Evolutionary conservation across 2,113 vertebrate genomes (phyloP), one percentile per base, ranked within the genome.

Genomic region (Calypte anna): DNA sequence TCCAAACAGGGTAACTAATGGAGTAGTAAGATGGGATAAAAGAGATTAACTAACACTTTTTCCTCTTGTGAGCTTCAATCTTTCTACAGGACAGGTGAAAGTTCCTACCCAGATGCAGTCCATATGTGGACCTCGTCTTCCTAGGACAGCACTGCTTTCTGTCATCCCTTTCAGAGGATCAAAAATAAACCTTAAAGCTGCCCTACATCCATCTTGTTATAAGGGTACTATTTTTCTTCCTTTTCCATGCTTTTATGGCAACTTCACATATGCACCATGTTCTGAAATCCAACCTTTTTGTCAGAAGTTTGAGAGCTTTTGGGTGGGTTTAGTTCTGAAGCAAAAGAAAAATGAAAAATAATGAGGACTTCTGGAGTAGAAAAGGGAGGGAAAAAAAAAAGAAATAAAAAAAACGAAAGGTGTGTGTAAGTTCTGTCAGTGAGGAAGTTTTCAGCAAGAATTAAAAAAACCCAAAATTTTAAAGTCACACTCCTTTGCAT

Each of bases 141-240:
- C 57, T 81, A 54, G 38, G 19, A 51, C n/a, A 79, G 10, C 19
- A 66, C 7, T 6, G 0, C 22, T 58, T 58, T 74, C 19, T 77
- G 10, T 50, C 48, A 75, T 61, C 16, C 14, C 3, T 82, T 78
- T 82, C 15, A 75, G 44, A 75, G 8, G 30, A 15, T 14, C 28
- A 75, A 76, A 93, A 88, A 84, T 83, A 86, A 88, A 81, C 16
- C 25, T 86, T 57, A 82, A 92, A 86, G 64, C 7, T 92, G 69
- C 70, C 81, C 61, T 84, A 94, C 5, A 88, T 74, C 44, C 13
- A 82, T 19, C 5, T 53, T 82, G 40, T 15, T 59, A 57, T 33
- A 40, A 67, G 5, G 25, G n/a, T 61, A n/a, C 14, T 85, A 36
- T 83, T 91, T 88, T 72, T n/a, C 31, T 48, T 74, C 16, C 20